Conservation (phyloP, 1,140 invertebrate species). For the Reticulitermes speratus region DNA sequence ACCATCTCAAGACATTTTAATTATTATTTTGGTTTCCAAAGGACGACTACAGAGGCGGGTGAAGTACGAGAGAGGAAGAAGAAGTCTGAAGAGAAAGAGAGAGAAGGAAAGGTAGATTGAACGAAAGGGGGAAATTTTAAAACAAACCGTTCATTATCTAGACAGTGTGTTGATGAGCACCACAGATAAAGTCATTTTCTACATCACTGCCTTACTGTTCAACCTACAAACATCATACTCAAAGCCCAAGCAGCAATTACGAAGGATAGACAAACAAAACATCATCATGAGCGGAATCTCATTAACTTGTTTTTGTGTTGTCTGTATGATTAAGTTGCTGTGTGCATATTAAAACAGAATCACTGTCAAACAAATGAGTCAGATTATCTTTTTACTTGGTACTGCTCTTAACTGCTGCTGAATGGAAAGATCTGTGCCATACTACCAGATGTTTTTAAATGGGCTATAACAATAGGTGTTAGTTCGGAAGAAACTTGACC, state of each 20-base stretch:
- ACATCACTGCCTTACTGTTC: constrained; percentile 17
- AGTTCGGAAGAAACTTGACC: not conserved
- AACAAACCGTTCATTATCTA: constrained; percentile 29
- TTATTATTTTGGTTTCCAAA: constrained; percentile 26
- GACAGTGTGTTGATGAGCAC: constrained; percentile 28
- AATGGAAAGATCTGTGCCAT: not conserved
- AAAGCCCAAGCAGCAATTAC: not conserved
- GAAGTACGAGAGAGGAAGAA: not conserved
- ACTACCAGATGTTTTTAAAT: not conserved
- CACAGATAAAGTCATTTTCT: constrained; percentile 27
- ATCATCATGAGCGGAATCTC: not conserved
- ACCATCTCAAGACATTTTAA: constrained; percentile 24
- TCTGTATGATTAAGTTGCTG: not conserved
- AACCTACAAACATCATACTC: not conserved
- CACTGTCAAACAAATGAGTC: not conserved
- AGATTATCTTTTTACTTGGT: not conserved
- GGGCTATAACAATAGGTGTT: not conserved
- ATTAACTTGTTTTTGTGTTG: not conserved
- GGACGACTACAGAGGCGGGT: constrained; percentile 31
- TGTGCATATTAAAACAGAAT: not conserved
- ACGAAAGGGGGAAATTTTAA: constrained; percentile 25
- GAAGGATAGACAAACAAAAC: constrained; percentile 10
- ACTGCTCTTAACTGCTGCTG: not conserved
- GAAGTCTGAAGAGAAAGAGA: not conserved
- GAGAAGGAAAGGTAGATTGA: not conserved